A percentile compares a stretch with the other conserved stretches of the same genome.
These are phyloP conservation scores for Hecatera dysodea DNA, from an alignment of 2,888 invertebrate species.

Conservation along the genomic window DNA sequence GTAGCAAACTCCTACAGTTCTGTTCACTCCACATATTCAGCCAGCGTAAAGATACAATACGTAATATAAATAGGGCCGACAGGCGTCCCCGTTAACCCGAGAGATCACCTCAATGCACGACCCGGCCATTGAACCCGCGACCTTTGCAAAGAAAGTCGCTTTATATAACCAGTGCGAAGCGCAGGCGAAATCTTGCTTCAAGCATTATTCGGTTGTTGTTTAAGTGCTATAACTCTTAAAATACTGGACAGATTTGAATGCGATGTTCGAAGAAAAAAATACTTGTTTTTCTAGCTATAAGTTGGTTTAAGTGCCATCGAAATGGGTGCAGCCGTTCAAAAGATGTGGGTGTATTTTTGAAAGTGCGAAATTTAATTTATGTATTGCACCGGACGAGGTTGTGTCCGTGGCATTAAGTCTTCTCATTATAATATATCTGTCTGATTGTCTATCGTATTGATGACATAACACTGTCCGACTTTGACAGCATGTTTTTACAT, in stretches of 20 bases:
- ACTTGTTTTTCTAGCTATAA: background rate
- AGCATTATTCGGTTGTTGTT: constrained; percentile 21
- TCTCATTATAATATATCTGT: constrained; percentile 30
- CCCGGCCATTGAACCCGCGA: constrained; percentile 63
- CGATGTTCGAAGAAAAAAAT: background rate
- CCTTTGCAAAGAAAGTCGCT: constrained; percentile 64
- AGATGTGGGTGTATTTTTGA: constrained; percentile 17
- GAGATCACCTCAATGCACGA: constrained; percentile 60
- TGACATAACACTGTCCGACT: constrained; percentile 36
- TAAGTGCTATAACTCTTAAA: constrained; percentile 16
- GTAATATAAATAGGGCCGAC: constrained; percentile 44
- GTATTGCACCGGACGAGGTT: constrained; percentile 20
- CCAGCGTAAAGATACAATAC: constrained; percentile 44
- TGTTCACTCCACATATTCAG: constrained; percentile 11
- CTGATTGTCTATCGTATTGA: constrained; percentile 31
- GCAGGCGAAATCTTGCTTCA: constrained; percentile 29
- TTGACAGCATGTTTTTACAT: constrained; percentile 10
- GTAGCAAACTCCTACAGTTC: no score
- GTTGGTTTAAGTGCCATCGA: background rate
- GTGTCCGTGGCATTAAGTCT: constrained; percentile 22
- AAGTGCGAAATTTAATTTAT: constrained; percentile 26
- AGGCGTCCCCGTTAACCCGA: constrained; percentile 46
- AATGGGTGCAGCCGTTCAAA: constrained; percentile 1
- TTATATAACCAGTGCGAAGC: constrained; percentile 56
- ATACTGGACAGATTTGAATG: constrained; percentile 21